These are phyloP conservation scores for Amphipoea oculea DNA, from an alignment of 2,888 invertebrate genomes.

Conservation along the genomic window DNA sequence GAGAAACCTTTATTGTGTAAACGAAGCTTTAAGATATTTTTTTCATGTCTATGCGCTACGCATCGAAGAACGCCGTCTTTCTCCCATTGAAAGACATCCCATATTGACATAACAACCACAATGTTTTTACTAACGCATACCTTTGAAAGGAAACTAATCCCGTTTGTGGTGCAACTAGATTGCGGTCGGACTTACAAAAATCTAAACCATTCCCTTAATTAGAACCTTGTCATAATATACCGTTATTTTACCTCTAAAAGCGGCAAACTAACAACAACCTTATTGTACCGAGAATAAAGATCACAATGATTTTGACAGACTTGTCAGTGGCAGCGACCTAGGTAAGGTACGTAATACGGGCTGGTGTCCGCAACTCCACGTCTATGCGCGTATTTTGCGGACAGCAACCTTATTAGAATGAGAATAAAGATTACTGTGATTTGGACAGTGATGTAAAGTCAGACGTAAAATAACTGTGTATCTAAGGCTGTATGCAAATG, in stretches of 20 bases:
- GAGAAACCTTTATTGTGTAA: background rate
- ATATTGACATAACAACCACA: slow-evolving; percentile 3
- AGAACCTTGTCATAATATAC: background rate
- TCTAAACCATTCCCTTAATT: background rate
- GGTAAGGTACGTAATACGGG: too few species aligned
- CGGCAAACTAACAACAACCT: background rate
- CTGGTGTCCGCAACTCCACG: too few species aligned
- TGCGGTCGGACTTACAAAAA: slow-evolving; percentile 1
- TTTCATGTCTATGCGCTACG: background rate
- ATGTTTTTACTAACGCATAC: slow-evolving; percentile 29
- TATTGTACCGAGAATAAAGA: background rate
- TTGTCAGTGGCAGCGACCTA: background rate
- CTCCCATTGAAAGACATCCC: background rate
- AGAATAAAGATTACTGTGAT: background rate
- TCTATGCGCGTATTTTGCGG: too few species aligned
- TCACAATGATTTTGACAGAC: background rate
- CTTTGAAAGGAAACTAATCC: slow-evolving; percentile 13
- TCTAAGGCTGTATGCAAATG: background rate
- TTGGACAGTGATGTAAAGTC: background rate
- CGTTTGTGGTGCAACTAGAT: background rate
- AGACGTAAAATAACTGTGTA: background rate
- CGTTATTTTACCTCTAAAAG: background rate
- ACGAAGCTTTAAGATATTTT: background rate
- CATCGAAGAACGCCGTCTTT: background rate
- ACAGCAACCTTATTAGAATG: background rate